phyloP scores from a whole-genome alignment of 2,113 vertebrate species.

The Pseudorhombus dupliciocellatus region DNA sequence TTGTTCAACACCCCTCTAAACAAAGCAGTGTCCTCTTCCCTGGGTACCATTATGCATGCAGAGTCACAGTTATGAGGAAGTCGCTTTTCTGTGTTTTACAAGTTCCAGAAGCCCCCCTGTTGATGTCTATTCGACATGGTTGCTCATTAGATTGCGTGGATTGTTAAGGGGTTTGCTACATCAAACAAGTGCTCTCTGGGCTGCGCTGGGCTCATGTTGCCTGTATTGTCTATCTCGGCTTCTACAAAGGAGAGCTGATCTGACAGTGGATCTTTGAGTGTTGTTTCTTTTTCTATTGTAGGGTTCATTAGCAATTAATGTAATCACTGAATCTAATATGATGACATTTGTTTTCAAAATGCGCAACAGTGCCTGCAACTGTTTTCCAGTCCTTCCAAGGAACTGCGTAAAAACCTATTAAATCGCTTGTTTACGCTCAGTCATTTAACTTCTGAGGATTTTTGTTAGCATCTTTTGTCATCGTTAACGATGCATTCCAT shows the following conservation, averaged over 20 bases:
- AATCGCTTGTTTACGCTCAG: conserved; percentile 30
- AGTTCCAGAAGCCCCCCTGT: conserved; percentile 47
- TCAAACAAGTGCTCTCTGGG: conserved; percentile 52
- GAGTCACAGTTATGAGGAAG: conserved; percentile 44
- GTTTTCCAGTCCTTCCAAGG: conserved; percentile 6
- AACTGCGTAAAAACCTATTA: conserved; percentile 4
- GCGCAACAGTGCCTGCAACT: background rate
- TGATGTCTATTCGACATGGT: conserved; percentile 45
- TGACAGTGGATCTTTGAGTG: conserved; percentile 19
- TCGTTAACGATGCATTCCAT: conserved; percentile 11
- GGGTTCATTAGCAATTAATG: background rate
- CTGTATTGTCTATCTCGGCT: conserved; percentile 17
- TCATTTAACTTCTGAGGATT: conserved; percentile 3
- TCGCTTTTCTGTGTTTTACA: conserved; percentile 56
- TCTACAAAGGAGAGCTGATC: conserved; percentile 24
- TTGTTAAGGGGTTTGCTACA: conserved; percentile 55
- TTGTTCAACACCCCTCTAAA: conserved; percentile 9
- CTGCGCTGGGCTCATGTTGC: conserved; percentile 30
- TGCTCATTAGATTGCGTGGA: conserved; percentile 65
- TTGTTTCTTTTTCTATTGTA: background rate
- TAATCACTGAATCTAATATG: background rate
- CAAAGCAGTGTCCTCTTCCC: conserved; percentile 38
- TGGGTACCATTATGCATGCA: conserved; percentile 48
- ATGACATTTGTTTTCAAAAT: conserved; percentile 13
- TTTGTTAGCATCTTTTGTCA: background rate